Evolutionary conservation across 1,140 invertebrate genomes (phyloP).

Genomic region (Bombus difficillimus): DNA sequence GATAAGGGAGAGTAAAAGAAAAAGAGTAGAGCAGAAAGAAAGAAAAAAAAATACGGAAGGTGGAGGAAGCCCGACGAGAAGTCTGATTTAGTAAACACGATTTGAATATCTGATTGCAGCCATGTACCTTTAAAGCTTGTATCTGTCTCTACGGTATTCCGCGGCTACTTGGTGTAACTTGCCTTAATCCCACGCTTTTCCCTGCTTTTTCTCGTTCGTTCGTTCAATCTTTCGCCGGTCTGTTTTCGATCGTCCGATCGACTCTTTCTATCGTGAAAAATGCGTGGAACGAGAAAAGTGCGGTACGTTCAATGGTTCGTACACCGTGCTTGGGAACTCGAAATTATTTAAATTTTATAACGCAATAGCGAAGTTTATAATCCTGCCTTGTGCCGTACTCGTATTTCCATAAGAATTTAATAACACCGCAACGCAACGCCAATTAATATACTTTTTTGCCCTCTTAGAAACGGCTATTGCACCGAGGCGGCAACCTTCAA

Average conservation of each 20-base stretch:
- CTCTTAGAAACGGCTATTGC: conserved; percentile 68
- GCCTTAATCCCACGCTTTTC: conserved; percentile 24
- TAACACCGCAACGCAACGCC: conserved; percentile 80
- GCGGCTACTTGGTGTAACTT: not conserved
- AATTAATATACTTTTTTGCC: conserved; percentile 77
- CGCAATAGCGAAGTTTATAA: conserved; percentile 82
- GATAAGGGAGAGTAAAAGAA: not conserved
- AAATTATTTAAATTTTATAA: conserved; percentile 83
- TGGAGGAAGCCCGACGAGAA: conserved; percentile 21
- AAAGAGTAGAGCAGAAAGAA: not conserved
- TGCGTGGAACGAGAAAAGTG: not conserved
- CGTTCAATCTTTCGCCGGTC: not conserved
- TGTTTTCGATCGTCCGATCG: no score
- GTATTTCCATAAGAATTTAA: conserved; percentile 83
- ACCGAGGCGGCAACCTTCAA: conserved; percentile 59
- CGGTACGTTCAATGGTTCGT: not conserved
- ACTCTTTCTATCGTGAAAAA: no score
- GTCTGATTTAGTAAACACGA: conserved; percentile 76
- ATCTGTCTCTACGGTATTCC: conserved; percentile 4
- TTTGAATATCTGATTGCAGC: conserved; percentile 77
- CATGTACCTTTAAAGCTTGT: conserved; percentile 51
- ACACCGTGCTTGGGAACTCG: conserved; percentile 59
- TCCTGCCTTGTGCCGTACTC: conserved; percentile 58
- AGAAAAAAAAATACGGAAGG: not conserved
- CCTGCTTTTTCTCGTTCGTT: conserved; percentile 10